Conservation (phyloP, 1,140 invertebrate species). For the Diabrotica virgifera region DNA sequence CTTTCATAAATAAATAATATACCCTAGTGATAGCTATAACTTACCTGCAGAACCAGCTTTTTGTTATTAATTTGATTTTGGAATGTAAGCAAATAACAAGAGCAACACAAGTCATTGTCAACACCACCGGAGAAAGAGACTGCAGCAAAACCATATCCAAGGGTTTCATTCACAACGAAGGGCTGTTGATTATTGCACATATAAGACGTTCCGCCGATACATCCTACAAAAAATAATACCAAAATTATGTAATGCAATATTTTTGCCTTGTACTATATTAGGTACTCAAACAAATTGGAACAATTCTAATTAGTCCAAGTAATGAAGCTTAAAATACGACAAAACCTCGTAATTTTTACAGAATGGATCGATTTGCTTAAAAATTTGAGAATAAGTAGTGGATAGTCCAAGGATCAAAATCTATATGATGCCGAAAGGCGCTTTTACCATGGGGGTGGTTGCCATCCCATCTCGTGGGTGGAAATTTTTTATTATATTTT, state of each 20-base stretch:
- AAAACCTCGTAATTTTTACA: too few species aligned
- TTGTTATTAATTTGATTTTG: conserved; percentile 19
- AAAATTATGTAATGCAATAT: not conserved
- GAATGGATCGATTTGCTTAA: too few species aligned
- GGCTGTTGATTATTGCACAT: conserved; percentile 29
- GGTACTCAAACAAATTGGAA: too few species aligned
- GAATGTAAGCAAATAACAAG: conserved; percentile 25
- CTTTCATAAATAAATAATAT: too few species aligned
- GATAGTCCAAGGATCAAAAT: too few species aligned
- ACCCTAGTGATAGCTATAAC: not conserved
- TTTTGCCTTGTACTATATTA: conserved; percentile 5
- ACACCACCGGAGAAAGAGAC: conserved; percentile 28
- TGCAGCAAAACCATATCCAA: conserved; percentile 29
- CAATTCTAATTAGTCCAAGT: too few species aligned
- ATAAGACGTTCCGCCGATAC: conserved; percentile 22
- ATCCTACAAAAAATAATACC: not conserved
- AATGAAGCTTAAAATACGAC: too few species aligned
- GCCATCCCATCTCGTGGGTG: too few species aligned
- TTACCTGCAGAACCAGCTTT: conserved; percentile 9
- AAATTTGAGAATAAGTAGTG: too few species aligned
- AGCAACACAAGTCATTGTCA: conserved; percentile 24
- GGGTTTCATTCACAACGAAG: conserved; percentile 20
- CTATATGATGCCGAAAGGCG: too few species aligned
- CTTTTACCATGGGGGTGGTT: too few species aligned
- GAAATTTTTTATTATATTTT: too few species aligned